phyloP scores from a whole-genome alignment of 2,797 vertebrate genomes.

The Sebastes alutus region DNA sequence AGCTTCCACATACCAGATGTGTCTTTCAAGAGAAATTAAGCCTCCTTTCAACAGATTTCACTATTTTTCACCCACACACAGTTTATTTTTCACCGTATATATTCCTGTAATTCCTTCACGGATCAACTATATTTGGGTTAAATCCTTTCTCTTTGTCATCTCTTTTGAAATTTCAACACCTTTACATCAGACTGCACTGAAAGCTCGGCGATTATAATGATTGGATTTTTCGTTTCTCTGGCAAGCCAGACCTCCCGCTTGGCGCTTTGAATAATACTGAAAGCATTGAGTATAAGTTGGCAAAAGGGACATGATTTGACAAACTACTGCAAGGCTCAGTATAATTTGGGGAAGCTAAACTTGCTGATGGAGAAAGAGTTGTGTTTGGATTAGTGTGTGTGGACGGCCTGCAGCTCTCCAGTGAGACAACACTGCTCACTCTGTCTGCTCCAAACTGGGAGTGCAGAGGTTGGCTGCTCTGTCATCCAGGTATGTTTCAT shows the following conservation, averaged over 20 bases:
- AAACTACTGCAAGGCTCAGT: slow-evolving; percentile 33
- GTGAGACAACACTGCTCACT: slow-evolving; percentile 59
- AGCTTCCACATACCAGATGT: not conserved
- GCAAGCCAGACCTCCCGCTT: slow-evolving; percentile 24
- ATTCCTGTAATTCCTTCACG: slow-evolving; percentile 37
- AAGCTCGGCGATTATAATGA: slow-evolving; percentile 42
- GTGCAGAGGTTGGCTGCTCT: slow-evolving; percentile 32
- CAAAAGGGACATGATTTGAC: slow-evolving; percentile 39
- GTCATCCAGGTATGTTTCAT: slow-evolving; percentile 41
- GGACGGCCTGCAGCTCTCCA: slow-evolving; percentile 10
- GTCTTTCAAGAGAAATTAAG: slow-evolving; percentile 4
- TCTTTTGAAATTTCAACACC: slow-evolving; percentile 43
- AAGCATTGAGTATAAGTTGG: slow-evolving; percentile 26
- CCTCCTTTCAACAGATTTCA: slow-evolving; percentile 6
- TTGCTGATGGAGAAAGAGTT: slow-evolving; percentile 48
- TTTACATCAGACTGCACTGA: slow-evolving; percentile 28
- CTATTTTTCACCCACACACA: slow-evolving; percentile 8
- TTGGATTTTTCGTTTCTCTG: slow-evolving; percentile 48
- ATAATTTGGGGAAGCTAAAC: slow-evolving; percentile 20
- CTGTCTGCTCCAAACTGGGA: slow-evolving; percentile 45
- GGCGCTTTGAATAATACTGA: slow-evolving; percentile 26
- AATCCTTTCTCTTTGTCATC: slow-evolving; percentile 48
- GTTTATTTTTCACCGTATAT: slow-evolving; percentile 15
- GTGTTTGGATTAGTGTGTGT: slow-evolving; percentile 36
- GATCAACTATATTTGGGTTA: slow-evolving; percentile 46